Conservation (phyloP, 2,888 invertebrate genomes). For the Colostygia pectinataria region DNA sequence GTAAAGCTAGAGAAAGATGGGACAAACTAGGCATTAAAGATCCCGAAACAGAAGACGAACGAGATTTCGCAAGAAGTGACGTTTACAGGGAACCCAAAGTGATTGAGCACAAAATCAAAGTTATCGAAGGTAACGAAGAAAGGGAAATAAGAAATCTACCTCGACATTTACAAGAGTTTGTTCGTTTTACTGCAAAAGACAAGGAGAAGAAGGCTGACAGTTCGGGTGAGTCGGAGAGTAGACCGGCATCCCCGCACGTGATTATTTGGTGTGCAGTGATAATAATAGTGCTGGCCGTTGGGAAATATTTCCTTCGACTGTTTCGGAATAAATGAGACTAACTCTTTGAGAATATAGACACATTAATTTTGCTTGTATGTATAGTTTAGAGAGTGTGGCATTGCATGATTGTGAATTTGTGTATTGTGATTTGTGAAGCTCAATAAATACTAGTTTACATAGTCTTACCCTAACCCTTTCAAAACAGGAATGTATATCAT, state of each 20-base stretch:
- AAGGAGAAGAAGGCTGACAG: conserved; percentile 80
- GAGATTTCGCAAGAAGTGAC: conserved; percentile 53
- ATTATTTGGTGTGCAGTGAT: conserved; percentile 78
- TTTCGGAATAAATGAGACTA: conserved; percentile 63
- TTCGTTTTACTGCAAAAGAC: conserved; percentile 83
- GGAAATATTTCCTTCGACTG: conserved; percentile 67
- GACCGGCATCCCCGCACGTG: conserved; percentile 74
- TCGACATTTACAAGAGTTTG: conserved; percentile 90
- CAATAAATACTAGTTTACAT: conserved; percentile 9
- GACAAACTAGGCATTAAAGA: conserved; percentile 87
- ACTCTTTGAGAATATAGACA: conserved; percentile 40
- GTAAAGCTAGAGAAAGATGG: conserved; percentile 88
- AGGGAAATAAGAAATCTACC: conserved; percentile 86
- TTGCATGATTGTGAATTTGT: conserved; percentile 57
- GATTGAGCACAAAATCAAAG: conserved; percentile 80
- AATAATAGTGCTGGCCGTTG: conserved; percentile 70
- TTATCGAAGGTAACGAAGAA: conserved; percentile 86
- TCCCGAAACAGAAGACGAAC: conserved; percentile 85
- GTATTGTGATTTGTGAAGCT: conserved; percentile 21
- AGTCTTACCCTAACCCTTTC: conserved; percentile 13
- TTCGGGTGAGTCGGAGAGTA: conserved; percentile 72
- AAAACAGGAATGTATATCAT: conserved; percentile 26
- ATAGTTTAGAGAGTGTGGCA: conserved; percentile 42
- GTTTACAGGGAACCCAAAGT: conserved; percentile 70
- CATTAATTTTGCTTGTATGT: conserved; percentile 36